These are phyloP conservation scores for Myotis davidii DNA, from an alignment of 2,113 vertebrate species.

Conservation along the genomic window DNA sequence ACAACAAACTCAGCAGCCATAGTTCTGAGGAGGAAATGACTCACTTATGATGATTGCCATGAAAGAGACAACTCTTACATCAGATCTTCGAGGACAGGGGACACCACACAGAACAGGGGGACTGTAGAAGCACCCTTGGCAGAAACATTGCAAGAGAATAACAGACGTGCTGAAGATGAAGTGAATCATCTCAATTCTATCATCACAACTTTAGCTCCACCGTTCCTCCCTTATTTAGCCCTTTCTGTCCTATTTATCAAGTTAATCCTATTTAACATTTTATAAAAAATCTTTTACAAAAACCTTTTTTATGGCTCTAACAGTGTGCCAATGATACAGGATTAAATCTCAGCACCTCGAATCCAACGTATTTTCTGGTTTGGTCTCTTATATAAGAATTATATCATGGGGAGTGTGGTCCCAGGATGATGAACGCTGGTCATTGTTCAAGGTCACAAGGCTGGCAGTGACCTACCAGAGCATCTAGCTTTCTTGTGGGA, in stretches of 20 bases:
- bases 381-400: constrained; percentile 1
- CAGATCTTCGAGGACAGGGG: neutral
- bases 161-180: neutral
- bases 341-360: neutral
- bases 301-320: neutral
- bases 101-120: neutral
- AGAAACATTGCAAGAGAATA: neutral
- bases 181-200: neutral
- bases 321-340: neutral
- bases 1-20: neutral
- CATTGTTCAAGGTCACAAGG: neutral
- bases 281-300: neutral
- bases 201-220: neutral
- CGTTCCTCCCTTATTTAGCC: neutral
- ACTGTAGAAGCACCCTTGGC: neutral
- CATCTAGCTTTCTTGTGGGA: neutral
- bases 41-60: neutral
- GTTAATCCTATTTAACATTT: neutral
- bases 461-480: neutral
- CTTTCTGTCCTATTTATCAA: neutral
- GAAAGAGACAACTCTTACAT: neutral
- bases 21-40: neutral
- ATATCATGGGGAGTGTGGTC: neutral
- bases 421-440: neutral
- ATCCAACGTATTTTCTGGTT: neutral